Conservation (phyloP, 2,797 vertebrate genomes). For the Neomorphus geoffroyi region DNA sequence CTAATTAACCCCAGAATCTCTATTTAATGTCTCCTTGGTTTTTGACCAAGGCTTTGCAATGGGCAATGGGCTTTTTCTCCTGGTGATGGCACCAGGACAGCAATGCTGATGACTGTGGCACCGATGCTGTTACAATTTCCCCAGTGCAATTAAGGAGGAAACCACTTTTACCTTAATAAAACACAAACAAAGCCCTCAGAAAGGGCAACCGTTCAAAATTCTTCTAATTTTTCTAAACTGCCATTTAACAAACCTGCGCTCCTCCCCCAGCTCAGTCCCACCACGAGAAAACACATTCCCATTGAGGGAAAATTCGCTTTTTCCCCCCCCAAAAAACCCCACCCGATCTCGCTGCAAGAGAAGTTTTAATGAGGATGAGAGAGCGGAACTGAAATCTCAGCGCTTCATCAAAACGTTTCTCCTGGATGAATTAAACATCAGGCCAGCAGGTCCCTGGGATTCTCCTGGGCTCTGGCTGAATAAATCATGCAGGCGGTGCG, state of each 20-base stretch:
- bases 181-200: rapidly evolving
- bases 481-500: slow-evolving; percentile 79
- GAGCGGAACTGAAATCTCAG: slow-evolving; percentile 29
- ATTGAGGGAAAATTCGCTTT: neutral
- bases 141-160: neutral
- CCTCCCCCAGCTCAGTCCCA: neutral
- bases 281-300: neutral
- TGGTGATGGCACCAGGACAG: neutral
- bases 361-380: slow-evolving; percentile 48
- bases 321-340: neutral
- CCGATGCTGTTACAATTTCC: rapidly evolving
- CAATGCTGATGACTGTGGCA: too few relatives aligned
- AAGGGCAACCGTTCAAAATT: neutral
- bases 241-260: neutral
- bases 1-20: neutral
- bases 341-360: neutral
- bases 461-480: slow-evolving; percentile 75
- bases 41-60: neutral
- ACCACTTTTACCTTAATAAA: neutral
- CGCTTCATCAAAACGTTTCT: slow-evolving; percentile 67
- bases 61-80: neutral
- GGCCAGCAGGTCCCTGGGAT: slow-evolving; percentile 75
- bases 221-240: neutral
- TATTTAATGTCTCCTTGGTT: neutral
- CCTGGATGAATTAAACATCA: slow-evolving; percentile 79